Percentiles rank a stretch among this genome's conserved stretches.
These are phyloP conservation scores for Pangasius larnaudii DNA, from an alignment of 2,797 vertebrate species.

Conservation along the genomic window DNA sequence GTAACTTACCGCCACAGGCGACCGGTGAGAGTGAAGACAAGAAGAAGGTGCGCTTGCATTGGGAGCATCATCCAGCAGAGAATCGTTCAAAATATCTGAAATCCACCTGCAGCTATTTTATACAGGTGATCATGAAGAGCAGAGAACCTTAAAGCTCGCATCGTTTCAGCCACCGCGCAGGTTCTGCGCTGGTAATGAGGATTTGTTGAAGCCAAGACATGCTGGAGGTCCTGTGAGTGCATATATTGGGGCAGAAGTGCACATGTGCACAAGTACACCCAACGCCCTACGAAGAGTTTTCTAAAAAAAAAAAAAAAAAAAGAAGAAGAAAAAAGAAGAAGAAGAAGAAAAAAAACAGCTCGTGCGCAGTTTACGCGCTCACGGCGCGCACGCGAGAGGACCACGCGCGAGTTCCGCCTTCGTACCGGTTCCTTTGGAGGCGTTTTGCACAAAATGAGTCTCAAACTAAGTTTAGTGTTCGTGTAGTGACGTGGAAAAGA, in stretches of 20 bases:
- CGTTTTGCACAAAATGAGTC: constrained; percentile 1
- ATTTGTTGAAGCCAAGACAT: constrained; percentile 2
- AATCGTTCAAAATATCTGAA: constrained; percentile 18
- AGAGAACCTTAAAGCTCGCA: constrained; percentile 24
- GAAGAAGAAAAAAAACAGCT: neutral
- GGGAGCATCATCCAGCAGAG: constrained; percentile 68
- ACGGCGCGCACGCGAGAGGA: neutral
- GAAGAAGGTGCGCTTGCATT: constrained; percentile 69
- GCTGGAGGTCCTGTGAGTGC: neutral
- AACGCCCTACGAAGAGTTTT: neutral
- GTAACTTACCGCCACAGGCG: constrained; percentile 73
- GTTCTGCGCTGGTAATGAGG: neutral
- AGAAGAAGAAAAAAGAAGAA: too few relatives aligned
- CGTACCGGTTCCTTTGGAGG: constrained; percentile 4
- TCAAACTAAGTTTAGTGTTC: neutral
- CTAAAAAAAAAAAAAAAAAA: too few relatives aligned
- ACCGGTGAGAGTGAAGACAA: constrained; percentile 74
- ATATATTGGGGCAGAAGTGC: neutral
- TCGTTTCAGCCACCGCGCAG: constrained; percentile 24
- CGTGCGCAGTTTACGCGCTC: neutral
- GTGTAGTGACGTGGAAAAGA: neutral
- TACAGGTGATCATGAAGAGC: neutral
- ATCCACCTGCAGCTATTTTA: constrained; percentile 45
- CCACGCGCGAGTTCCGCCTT: constrained; percentile 24
- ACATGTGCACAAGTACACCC: neutral